A percentile compares a stretch with the other conserved stretches of the same genome.
These are phyloP conservation scores for Zingel zingel DNA, from an alignment of 2,113 vertebrate species.

Conservation along the genomic window DNA sequence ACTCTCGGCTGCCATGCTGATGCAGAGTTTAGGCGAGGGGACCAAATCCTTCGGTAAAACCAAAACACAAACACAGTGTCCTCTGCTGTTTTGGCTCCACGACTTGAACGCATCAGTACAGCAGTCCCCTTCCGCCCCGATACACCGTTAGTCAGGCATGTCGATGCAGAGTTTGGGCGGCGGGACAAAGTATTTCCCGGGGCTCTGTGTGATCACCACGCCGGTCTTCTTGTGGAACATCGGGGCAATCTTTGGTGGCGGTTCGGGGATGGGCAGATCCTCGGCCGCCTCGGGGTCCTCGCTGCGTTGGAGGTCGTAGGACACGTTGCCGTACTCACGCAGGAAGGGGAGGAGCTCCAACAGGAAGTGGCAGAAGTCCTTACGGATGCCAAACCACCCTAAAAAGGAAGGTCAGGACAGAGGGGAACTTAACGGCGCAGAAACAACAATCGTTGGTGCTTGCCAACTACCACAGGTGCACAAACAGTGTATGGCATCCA, in stretches of 20 bases:
- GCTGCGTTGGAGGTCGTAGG: constrained; percentile 95
- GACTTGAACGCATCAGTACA: neutral
- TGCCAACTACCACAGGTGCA: too few species aligned
- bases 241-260: constrained; percentile 94
- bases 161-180: constrained; percentile 97
- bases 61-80: neutral
- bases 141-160: constrained; percentile 89
- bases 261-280: constrained; percentile 91
- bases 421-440: neutral
- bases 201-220: constrained; percentile 97
- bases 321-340: constrained; percentile 97
- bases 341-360: constrained; percentile 97
- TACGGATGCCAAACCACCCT: constrained; percentile 99
- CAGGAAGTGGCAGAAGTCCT: constrained; percentile 99
- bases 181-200: constrained; percentile 95
- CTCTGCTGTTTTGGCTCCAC: constrained; percentile 23
- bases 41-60: constrained; percentile 26
- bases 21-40: constrained; percentile 15
- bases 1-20: neutral
- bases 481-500: too few species aligned
- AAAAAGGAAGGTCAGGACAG: neutral
- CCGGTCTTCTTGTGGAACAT: constrained; percentile 98
- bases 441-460: neutral
- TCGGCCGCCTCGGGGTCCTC: constrained; percentile 93
- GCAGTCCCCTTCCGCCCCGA: neutral